These are phyloP conservation scores for Distichodus sexfasciatus DNA, from an alignment of 2,797 vertebrate genomes.

Conservation along the genomic window DNA sequence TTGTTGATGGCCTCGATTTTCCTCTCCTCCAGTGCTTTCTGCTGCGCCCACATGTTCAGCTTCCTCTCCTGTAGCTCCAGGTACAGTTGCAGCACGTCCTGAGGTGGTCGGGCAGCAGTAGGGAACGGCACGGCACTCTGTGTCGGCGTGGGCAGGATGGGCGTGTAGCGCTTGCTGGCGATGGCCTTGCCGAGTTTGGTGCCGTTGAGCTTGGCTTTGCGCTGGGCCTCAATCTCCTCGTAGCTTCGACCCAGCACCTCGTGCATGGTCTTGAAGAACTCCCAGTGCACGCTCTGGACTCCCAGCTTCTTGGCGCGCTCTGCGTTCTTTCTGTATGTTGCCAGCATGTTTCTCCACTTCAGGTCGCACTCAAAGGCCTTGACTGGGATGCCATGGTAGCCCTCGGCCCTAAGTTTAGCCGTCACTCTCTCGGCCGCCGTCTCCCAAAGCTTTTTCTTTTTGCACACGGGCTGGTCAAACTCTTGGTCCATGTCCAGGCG, in stretches of 20 bases:
- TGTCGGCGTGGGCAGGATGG: constrained; percentile 72
- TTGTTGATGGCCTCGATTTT: constrained; percentile 82
- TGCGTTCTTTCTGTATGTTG: constrained; percentile 75
- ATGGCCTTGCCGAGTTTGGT: constrained; percentile 67
- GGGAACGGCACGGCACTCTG: constrained; percentile 40
- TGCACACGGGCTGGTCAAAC: constrained; percentile 77
- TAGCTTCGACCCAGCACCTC: constrained; percentile 70
- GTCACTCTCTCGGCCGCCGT: constrained; percentile 72
- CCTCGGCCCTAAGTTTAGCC: constrained; percentile 60
- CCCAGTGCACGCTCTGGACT: constrained; percentile 71
- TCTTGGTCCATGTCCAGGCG: constrained; percentile 76
- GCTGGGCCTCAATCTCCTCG: constrained; percentile 70
- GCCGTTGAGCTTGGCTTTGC: constrained; percentile 62
- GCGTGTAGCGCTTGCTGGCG: constrained; percentile 73
- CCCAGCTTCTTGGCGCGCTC: constrained; percentile 72
- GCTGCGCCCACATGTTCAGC: constrained; percentile 80
- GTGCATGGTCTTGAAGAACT: constrained; percentile 77
- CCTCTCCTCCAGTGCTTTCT: constrained; percentile 77
- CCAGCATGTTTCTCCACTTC: constrained; percentile 80
- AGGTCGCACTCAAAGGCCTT: constrained; percentile 79
- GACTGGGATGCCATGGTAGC: constrained; percentile 53
- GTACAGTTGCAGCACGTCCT: constrained; percentile 77
- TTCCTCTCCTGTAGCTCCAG: constrained; percentile 81
- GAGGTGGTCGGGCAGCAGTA: constrained; percentile 58
- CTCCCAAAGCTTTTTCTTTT: constrained; percentile 80